Evolutionary conservation across 2,113 vertebrate species (phyloP).

Genomic region (Ctenomys sociabilis): DNA sequence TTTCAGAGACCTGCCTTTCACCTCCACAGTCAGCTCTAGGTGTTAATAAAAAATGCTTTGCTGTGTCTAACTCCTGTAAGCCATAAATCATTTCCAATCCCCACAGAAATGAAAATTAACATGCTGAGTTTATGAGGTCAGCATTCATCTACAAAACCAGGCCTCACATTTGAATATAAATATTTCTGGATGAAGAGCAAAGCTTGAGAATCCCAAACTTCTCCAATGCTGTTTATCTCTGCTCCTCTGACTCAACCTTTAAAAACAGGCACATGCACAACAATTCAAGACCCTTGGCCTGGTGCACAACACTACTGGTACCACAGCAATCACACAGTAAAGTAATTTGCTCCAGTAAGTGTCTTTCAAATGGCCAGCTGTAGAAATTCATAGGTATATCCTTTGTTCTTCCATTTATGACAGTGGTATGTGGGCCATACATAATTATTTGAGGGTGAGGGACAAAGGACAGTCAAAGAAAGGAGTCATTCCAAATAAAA

Average conservation of each 20-base stretch:
- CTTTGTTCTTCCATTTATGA: slow-evolving; percentile 66
- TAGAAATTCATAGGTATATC: slow-evolving; percentile 73
- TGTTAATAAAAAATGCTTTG: slow-evolving; percentile 77
- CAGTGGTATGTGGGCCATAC: slow-evolving; percentile 58
- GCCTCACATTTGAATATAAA: slow-evolving; percentile 44
- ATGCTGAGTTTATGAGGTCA: slow-evolving; percentile 60
- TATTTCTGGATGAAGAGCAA: slow-evolving; percentile 53
- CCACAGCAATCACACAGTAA: slow-evolving; percentile 75
- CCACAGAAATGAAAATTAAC: slow-evolving; percentile 73
- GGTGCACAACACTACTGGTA: slow-evolving; percentile 71
- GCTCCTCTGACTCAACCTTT: slow-evolving; percentile 7
- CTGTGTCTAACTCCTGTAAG: slow-evolving; percentile 63
- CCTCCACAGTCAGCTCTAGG: slow-evolving; percentile 66
- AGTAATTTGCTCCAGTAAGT: slow-evolving; percentile 80
- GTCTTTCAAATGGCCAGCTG: slow-evolving; percentile 65
- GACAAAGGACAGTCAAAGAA: slow-evolving; percentile 41
- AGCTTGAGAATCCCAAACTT: slow-evolving; percentile 30
- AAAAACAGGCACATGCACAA: not conserved
- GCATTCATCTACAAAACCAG: slow-evolving; percentile 60
- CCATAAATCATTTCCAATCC: slow-evolving; percentile 57
- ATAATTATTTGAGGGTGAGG: slow-evolving; percentile 66
- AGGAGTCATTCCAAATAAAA: slow-evolving; percentile 73
- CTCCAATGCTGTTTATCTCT: not conserved
- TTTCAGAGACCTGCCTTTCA: slow-evolving; percentile 71
- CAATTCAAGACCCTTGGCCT: slow-evolving; percentile 59